phyloP scores from a whole-genome alignment of 2,888 invertebrate species.

The Protonemura montana region DNA sequence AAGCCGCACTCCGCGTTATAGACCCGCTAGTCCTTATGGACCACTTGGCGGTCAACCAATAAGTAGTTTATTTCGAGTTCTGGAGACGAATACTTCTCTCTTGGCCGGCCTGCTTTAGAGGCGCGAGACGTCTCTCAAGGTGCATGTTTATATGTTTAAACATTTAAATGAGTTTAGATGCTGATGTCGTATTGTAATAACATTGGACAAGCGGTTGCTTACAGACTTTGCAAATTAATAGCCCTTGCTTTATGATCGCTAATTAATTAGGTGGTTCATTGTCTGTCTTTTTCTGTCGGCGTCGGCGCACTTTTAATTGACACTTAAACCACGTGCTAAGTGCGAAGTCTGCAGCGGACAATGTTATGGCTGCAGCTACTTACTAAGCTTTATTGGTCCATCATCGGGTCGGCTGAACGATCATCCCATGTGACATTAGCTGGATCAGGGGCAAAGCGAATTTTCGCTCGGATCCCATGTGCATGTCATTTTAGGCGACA shows the following conservation, averaged over 20 bases:
- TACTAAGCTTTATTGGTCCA: not conserved
- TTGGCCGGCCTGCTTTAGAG: not conserved
- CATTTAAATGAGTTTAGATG: not conserved
- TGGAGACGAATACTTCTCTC: not conserved
- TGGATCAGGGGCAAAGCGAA: too few relatives aligned
- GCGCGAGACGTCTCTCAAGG: not conserved
- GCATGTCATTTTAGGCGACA: too few relatives aligned
- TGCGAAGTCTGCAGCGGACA: not conserved
- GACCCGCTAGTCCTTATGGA: not conserved
- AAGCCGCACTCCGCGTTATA: not conserved
- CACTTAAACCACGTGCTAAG: not conserved
- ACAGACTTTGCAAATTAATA: not conserved
- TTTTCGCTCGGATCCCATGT: too few relatives aligned
- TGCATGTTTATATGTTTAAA: not conserved
- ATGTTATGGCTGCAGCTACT: not conserved
- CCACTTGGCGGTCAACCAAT: slow-evolving; percentile 12
- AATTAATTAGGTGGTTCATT: not conserved
- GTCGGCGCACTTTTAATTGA: not conserved
- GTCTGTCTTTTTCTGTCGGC: not conserved
- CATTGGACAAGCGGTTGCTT: not conserved
- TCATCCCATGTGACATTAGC: too few relatives aligned
- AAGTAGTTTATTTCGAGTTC: slow-evolving; percentile 12
- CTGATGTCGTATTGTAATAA: not conserved
- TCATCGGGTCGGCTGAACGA: too few relatives aligned
- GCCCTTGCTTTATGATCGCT: not conserved